Percentiles rank a stretch among this genome's conserved stretches.
Evolutionary conservation across 2,888 invertebrate species (phyloP).

Genomic region (Cremastinae sp.): DNA sequence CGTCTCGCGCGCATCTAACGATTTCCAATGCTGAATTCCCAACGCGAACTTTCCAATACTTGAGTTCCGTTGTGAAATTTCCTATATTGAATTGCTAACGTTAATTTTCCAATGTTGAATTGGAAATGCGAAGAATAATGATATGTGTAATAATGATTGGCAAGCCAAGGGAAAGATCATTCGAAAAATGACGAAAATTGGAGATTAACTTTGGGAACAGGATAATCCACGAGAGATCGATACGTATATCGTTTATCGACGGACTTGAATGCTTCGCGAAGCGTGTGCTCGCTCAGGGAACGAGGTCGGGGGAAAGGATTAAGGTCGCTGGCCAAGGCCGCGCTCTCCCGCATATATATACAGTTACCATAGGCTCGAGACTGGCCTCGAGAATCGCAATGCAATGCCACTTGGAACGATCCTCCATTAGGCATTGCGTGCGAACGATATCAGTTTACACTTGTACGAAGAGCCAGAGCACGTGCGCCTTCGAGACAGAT

Average conservation of each 20-base stretch:
- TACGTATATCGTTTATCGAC: background rate
- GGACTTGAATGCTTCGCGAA: slow-evolving; percentile 1
- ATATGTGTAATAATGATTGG: too few relatives aligned
- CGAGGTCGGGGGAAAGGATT: slow-evolving; percentile 68
- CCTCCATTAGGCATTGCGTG: slow-evolving; percentile 25
- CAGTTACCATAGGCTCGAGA: slow-evolving; percentile 56
- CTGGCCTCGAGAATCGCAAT: slow-evolving; percentile 58
- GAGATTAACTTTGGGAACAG: too few relatives aligned
- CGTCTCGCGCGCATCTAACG: background rate
- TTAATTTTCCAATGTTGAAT: too few relatives aligned
- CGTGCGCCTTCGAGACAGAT: background rate
- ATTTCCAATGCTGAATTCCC: too few relatives aligned
- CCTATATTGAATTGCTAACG: too few relatives aligned
- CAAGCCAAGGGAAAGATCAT: too few relatives aligned
- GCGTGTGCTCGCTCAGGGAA: slow-evolving; percentile 40
- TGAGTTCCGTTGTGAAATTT: too few relatives aligned
- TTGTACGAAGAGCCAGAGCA: background rate
- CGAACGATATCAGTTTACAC: slow-evolving; percentile 42
- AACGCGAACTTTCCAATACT: too few relatives aligned
- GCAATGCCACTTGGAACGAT: slow-evolving; percentile 55
- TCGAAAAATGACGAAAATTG: too few relatives aligned
- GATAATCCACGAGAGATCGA: too few relatives aligned
- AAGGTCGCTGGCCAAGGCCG: slow-evolving; percentile 70
- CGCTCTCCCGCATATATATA: slow-evolving; percentile 54
- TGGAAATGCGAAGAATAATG: too few relatives aligned